A percentile compares a stretch with the other conserved stretches of the same genome.
Evolutionary conservation across 1,140 invertebrate species (phyloP).

Genomic region (Drosophila suzukii): DNA sequence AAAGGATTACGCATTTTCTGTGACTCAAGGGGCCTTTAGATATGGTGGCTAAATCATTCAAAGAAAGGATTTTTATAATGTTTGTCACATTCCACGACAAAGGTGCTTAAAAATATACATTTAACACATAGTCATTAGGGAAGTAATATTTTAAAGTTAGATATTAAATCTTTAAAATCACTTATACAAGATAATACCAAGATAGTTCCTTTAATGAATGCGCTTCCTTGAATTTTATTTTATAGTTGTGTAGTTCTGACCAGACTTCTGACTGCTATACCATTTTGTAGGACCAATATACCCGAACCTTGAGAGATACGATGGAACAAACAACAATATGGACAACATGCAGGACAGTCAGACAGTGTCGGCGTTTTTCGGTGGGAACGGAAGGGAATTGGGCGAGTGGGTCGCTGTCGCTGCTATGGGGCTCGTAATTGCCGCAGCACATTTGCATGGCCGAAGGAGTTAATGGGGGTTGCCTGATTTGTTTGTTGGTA

Average conservation of each 20-base stretch:
- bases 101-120: background rate
- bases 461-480: slow-evolving; percentile 80
- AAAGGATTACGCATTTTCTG: background rate
- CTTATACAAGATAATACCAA: too few species aligned
- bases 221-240: too few species aligned
- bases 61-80: background rate
- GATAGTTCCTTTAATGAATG: too few species aligned
- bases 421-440: slow-evolving; percentile 59
- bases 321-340: slow-evolving; percentile 20
- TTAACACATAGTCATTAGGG: too few species aligned
- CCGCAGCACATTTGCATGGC: slow-evolving; percentile 79
- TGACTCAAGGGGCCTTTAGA: background rate
- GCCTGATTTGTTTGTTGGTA: slow-evolving; percentile 71
- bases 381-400: slow-evolving; percentile 15
- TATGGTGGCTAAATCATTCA: background rate
- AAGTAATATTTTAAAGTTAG: too few species aligned
- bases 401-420: slow-evolving; percentile 9
- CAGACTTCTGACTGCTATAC: background rate
- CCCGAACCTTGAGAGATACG: background rate
- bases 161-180: too few species aligned
- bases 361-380: slow-evolving; percentile 53
- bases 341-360: slow-evolving; percentile 67
- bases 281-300: background rate
- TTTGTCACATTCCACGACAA: background rate
- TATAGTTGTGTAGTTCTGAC: background rate